A percentile compares a stretch with the other conserved stretches of the same genome.
Evolutionary conservation across 2,888 invertebrate species (phyloP).

Genomic region (Sinhomidia bicolor): DNA sequence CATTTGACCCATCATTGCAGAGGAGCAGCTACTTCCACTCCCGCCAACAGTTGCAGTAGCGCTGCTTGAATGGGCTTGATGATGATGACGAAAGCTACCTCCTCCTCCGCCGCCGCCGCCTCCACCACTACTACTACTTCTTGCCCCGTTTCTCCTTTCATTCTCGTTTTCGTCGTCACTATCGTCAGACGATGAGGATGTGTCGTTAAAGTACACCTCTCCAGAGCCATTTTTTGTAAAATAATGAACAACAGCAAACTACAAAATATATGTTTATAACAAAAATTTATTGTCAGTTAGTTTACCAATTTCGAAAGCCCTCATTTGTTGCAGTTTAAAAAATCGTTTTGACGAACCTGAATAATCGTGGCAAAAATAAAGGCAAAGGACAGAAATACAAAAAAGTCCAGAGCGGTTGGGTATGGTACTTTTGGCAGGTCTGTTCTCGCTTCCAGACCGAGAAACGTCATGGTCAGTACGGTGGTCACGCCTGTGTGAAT

Average conservation of each 20-base stretch:
- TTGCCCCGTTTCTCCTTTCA: not conserved
- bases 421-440: constrained; percentile 93
- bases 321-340: too few relatives aligned
- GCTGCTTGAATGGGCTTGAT: constrained; percentile 8
- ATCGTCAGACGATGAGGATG: constrained; percentile 85
- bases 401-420: constrained; percentile 92
- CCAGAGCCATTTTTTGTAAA: constrained; percentile 93
- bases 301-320: too few relatives aligned
- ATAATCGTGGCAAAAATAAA: constrained; percentile 92
- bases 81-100: constrained; percentile 27
- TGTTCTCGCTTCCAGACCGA: constrained; percentile 90
- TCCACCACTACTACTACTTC: constrained; percentile 10
- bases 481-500: constrained; percentile 87
- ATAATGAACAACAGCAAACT: constrained; percentile 92
- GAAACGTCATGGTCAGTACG: constrained; percentile 92
- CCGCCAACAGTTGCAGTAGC: not conserved
- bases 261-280: constrained; percentile 50
- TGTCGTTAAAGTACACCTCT: constrained; percentile 88
- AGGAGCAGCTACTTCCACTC: constrained; percentile 24
- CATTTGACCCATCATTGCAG: constrained; percentile 19
- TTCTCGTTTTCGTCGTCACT: constrained; percentile 76
- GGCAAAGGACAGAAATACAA: constrained; percentile 90
- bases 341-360: too few relatives aligned
- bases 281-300: too few relatives aligned
- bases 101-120: not conserved